These are phyloP conservation scores for Hyles vespertilio DNA, from an alignment of 1,140 invertebrate species.

Conservation along the genomic window DNA sequence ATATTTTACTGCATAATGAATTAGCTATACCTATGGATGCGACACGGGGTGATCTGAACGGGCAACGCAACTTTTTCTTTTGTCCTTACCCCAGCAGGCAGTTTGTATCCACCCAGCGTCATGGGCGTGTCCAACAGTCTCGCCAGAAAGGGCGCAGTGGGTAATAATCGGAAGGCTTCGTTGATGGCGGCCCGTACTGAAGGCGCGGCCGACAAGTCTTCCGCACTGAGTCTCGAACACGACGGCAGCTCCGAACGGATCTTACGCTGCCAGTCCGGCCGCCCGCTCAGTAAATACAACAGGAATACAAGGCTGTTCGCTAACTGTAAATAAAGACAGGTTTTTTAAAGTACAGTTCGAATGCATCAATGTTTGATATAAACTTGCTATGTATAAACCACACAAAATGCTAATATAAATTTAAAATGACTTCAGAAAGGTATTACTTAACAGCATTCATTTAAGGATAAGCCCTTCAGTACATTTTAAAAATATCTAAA, in stretches of 20 bases:
- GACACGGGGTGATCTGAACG: too few species aligned
- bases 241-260: conserved; percentile 85
- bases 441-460: too few species aligned
- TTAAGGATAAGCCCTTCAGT: too few species aligned
- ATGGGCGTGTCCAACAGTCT: conserved; percentile 87
- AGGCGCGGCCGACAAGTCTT: conserved; percentile 79
- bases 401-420: too few species aligned
- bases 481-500: too few species aligned
- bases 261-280: conserved; percentile 82
- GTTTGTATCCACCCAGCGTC: conserved; percentile 83
- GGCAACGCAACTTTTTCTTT: too few species aligned
- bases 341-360: neutral
- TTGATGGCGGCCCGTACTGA: conserved; percentile 91
- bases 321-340: conserved; percentile 74
- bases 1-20: too few species aligned
- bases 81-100: conserved; percentile 84
- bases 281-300: conserved; percentile 84
- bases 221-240: conserved; percentile 76
- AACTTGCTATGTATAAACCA: too few species aligned
- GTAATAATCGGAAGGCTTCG: conserved; percentile 89
- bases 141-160: conserved; percentile 89
- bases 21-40: too few species aligned
- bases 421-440: too few species aligned
- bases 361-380: neutral
- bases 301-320: conserved; percentile 89